These are phyloP conservation scores for Passer montanus DNA, from an alignment of 2,113 vertebrate species.

Conservation along the genomic window DNA sequence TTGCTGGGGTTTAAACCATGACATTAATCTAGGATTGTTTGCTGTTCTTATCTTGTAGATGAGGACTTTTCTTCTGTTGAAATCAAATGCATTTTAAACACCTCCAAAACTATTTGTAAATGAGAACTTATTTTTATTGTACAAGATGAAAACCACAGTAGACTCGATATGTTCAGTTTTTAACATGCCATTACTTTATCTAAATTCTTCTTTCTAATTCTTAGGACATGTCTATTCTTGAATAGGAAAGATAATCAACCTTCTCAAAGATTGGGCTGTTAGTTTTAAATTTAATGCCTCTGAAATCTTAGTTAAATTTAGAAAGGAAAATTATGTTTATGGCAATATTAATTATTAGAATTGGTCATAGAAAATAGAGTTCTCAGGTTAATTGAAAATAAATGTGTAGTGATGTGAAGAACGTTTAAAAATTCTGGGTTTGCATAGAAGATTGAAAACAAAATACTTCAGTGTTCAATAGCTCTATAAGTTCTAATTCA, in stretches of 20 bases:
- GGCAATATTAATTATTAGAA: not conserved
- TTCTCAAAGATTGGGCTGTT: not conserved
- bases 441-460: not conserved
- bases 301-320: not conserved
- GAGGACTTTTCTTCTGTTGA: not conserved
- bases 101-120: not conserved
- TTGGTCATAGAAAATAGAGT: not conserved
- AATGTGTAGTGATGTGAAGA: not conserved
- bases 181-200: not conserved
- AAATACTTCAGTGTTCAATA: not conserved
- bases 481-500: not conserved
- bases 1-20: not conserved
- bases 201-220: not conserved
- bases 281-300: not conserved
- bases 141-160: not conserved
- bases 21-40: not conserved
- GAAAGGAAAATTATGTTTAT: not conserved
- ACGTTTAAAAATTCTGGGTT: not conserved
- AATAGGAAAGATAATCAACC: not conserved
- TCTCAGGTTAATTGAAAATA: constrained; percentile 17
- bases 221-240: not conserved
- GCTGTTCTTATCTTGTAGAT: not conserved
- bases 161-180: not conserved
- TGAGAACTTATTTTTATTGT: not conserved
- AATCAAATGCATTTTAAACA: not conserved